Base-by-base conservation (phyloP, 2,888 invertebrate genomes). In the Ceratothoa steindachneri region DNA sequence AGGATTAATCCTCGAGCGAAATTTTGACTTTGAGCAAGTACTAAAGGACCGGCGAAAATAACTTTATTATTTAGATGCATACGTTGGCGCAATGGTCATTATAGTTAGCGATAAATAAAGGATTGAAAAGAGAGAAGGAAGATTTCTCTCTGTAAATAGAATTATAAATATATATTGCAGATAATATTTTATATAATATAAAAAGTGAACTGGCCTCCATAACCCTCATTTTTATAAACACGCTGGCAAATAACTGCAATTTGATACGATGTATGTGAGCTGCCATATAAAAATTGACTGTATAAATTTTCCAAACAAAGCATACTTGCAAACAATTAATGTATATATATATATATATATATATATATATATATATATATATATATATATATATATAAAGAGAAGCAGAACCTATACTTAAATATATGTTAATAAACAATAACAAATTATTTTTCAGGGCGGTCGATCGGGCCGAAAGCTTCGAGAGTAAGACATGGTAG, bases 291-390 rank as follows among this genome's bases (percentile, higher is more conserved):
- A n/a, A n/a, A n/a, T n/a, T n/a, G n/a, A n/a, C n/a, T n/a, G n/a
- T n/a, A n/a, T n/a, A n/a, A n/a, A n/a, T n/a, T n/a, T n/a, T n/a
- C n/a, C n/a, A n/a, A n/a, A n/a, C n/a, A n/a, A n/a, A n/a, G n/a
- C n/a, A n/a, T n/a, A 41, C 41, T 15, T 41, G 41, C 15, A 41
- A 9, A 41, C 5, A 41, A 41, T 41, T 41, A 19, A 55, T 7
- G 19, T 55, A 55, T 19, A 55, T 55, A 55, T 55, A 55, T 55
- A 55, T 55, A 55, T 55, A 55, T 55, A 55, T 55, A 55, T 55
- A 55, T 55, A 55, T 55, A 55, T 55, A 55, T 55, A 55, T 55
- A 55, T 55, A 55, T 55, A 55, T 55, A 55, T 55, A 55, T 55
- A 55, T 55, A 55, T 55, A 55, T 55, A 55, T 55, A 55, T 55